A percentile compares a stretch with the other conserved stretches of the same genome.
These are phyloP conservation scores for Calonectris borealis DNA, from an alignment of 2,113 vertebrate genomes.

Conservation along the genomic window DNA sequence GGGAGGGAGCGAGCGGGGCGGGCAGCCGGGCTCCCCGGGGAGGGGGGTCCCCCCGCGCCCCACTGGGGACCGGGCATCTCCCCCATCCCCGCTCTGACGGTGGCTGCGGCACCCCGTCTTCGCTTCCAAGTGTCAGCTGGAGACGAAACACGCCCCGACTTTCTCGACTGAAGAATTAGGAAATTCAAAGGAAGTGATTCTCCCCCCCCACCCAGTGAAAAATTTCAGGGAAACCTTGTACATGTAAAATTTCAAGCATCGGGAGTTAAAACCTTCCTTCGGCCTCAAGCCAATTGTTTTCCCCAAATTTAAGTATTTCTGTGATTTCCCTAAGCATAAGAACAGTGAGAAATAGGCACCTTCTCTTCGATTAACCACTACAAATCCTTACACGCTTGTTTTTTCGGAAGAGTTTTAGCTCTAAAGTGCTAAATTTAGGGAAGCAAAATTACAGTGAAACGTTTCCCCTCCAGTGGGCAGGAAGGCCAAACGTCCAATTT, in stretches of 20 bases:
- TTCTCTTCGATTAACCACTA: not conserved
- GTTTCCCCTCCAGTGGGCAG: not conserved
- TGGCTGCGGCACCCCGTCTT: not conserved
- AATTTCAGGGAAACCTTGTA: not conserved
- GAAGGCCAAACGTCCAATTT: not conserved
- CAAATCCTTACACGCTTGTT: not conserved
- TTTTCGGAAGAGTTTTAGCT: not conserved
- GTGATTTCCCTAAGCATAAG: not conserved
- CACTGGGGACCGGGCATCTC: accelerated
- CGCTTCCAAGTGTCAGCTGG: not conserved
- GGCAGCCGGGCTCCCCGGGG: accelerated
- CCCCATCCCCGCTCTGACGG: accelerated
- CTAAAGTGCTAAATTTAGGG: not conserved
- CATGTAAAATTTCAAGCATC: not conserved
- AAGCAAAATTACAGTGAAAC: not conserved
- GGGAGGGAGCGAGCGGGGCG: not conserved
- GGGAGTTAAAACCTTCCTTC: not conserved
- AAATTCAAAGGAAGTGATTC: not conserved
- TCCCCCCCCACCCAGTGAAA: not conserved
- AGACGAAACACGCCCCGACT: not conserved
- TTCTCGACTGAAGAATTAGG: not conserved
- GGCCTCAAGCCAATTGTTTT: not conserved
- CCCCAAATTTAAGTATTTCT: not conserved
- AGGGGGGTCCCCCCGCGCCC: not conserved
- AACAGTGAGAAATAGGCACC: not conserved